Evolutionary conservation across 2,797 vertebrate species (phyloP), one percentile per base, ranked within the genome.

Genomic region (Benthosema pterotum): DNA sequence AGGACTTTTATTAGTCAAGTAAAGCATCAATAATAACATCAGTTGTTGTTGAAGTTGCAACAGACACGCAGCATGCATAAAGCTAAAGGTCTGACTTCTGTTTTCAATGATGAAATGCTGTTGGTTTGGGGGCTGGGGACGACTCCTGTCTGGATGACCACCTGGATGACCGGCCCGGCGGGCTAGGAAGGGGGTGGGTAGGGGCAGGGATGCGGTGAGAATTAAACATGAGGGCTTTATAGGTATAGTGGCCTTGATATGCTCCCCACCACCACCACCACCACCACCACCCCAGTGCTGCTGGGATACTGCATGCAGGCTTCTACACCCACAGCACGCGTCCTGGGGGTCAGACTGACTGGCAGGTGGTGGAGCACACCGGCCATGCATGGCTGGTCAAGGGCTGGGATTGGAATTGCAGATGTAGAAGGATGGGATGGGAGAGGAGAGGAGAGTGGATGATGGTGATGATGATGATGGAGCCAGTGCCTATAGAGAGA

Each of bases 221-320:
- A 93, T 93, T 90, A 91, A 90, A 91, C 89, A 93, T 91, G 89
- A 93, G 88, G 70, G 71, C 22, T 25, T 25, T 25, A n/a, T n/a
- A n/a, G n/a, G n/a, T n/a, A n/a, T n/a, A n/a, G n/a, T n/a, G n/a
- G n/a, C n/a, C n/a, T n/a, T n/a, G n/a, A n/a, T n/a, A n/a, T n/a
- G n/a, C n/a, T n/a, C n/a, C n/a, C n/a, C n/a, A n/a, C n/a, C n/a
- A n/a, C n/a, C n/a, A n/a, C n/a, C n/a, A n/a, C n/a, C n/a, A n/a
- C n/a, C n/a, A n/a, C n/a, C 74, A 47, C 72, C 71, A 70, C 16
- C 5, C 32, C 32, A 38, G 8, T 9, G 11, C 32, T 38, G 32
- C 32, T 38, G 32, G 32, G 32, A 38, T 11, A 38, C 63, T 67
- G 77, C 80, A 75, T 67, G 77, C 80, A 75, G 76, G 71, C 8